phyloP scores from a whole-genome alignment of 2,113 vertebrate species.

The Euleptes europaea region DNA sequence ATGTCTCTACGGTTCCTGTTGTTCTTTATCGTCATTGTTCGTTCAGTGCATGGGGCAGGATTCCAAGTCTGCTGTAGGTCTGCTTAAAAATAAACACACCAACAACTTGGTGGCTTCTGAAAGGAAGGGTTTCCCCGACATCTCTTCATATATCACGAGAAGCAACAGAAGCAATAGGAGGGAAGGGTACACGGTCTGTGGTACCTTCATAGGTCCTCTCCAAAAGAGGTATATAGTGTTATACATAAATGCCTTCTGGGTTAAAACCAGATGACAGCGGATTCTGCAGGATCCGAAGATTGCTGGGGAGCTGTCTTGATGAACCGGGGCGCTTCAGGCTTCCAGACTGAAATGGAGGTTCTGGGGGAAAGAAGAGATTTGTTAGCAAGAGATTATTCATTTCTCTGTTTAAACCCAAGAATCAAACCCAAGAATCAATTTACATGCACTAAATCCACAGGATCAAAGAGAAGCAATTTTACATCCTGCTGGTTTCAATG shows the following conservation, averaged over 20 bases:
- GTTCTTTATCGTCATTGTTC: conserved; percentile 59
- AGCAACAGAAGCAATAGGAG: conserved; percentile 61
- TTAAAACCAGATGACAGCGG: conserved; percentile 90
- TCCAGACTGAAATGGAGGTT: conserved; percentile 82
- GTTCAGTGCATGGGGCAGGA: conserved; percentile 70
- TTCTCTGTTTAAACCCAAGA: background rate
- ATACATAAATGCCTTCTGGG: conserved; percentile 98
- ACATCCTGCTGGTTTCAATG: background rate
- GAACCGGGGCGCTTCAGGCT: conserved; percentile 89
- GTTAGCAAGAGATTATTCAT: background rate
- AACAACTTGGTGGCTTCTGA: conserved; percentile 12
- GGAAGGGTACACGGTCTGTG: conserved; percentile 46
- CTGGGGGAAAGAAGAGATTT: conserved; percentile 63
- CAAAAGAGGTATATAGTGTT: conserved; percentile 65
- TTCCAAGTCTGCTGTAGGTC: conserved; percentile 57
- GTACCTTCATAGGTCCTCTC: conserved; percentile 60
- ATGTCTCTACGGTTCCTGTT: conserved; percentile 39
- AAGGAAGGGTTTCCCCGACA: conserved; percentile 33
- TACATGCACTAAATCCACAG: background rate
- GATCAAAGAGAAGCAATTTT: too few relatives aligned
- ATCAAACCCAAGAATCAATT: background rate
- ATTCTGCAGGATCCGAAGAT: conserved; percentile 90
- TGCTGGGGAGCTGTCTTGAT: conserved; percentile 83
- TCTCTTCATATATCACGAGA: conserved; percentile 36
- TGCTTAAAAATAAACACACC: conserved; percentile 49